Base-by-base conservation (phyloP, 2,113 vertebrate genomes). In the Damaliscus lunatus region DNA sequence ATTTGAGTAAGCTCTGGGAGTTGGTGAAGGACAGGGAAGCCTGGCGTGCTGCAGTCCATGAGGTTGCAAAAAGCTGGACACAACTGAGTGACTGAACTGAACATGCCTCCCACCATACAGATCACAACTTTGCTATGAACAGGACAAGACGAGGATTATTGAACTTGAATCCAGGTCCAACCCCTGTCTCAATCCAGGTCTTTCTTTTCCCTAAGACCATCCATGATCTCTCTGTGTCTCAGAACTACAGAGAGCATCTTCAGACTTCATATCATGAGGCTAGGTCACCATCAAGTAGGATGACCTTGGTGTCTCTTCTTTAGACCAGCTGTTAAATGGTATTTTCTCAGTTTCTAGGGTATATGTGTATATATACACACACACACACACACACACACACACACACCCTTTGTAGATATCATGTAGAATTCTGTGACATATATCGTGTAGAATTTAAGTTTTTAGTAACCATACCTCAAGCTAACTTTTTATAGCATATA, bases 341-440 rank as follows among this genome's bases (percentile, higher is more conserved):
- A 31, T 48, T 78, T 12, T 81, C 15, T 50, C n/a, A 23, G 19
- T 83, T 53, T 82, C 50, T 9, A 83, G 81, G 50, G 16, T 67
- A 5, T 36, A 0, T 21, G 17, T 67, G 4, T n/a, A 3, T 19
- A 67, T 1, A 67, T 36, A n/a, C n/a, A n/a, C n/a, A n/a, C n/a
- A n/a, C n/a, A n/a, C n/a, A n/a, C n/a, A n/a, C n/a, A n/a, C n/a
- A n/a, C n/a, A n/a, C 6, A 64, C 29, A 60, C 31, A 62, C 62
- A 19, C 33, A 57, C 55, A 57, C 16, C 62, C 62, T 67, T 33
- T 19, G 4, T n/a, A n/a, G 62, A 67, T n/a, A 67, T 19, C 62
- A n/a, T 19, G 62, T n/a, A n/a, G 33, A 67, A 64, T 62, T 62
- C 60, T 62, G 31, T 64, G 62, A 53, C 2, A 12, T 82, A 19